Evolutionary conservation across 2,888 invertebrate species (phyloP).

Genomic region (Pelosia muscerda): DNA sequence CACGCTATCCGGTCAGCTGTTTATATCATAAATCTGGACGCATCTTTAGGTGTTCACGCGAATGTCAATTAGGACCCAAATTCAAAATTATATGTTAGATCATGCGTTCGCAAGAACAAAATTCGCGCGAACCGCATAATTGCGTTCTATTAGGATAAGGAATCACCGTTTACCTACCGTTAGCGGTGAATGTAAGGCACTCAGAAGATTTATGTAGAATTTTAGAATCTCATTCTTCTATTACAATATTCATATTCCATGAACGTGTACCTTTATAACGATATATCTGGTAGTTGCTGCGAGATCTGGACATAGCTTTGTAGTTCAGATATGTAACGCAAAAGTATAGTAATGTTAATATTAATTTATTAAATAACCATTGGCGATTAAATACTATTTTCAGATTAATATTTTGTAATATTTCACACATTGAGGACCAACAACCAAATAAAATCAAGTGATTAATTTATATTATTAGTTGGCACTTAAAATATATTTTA

Average conservation of each 20-base stretch:
- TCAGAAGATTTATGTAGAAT: background rate
- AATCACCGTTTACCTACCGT: too few species aligned
- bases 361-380: conserved; percentile 31
- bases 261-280: conserved; percentile 7
- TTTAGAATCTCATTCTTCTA: background rate
- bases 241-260: background rate
- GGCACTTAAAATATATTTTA: conserved; percentile 18
- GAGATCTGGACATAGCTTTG: background rate
- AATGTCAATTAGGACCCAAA: too few species aligned
- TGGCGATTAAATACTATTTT: conserved; percentile 32
- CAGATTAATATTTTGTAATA: conserved; percentile 34
- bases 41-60: too few species aligned
- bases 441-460: conserved; percentile 22
- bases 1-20: too few species aligned
- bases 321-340: background rate
- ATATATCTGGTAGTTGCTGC: background rate
- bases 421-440: conserved; percentile 39
- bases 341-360: conserved; percentile 6
- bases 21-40: too few species aligned
- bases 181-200: too few species aligned
- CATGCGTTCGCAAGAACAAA: too few species aligned
- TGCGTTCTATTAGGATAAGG: too few species aligned
- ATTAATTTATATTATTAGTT: background rate
- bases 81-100: too few species aligned
- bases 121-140: too few species aligned